phyloP scores from a whole-genome alignment of 1,140 invertebrate genomes.

The Drosophila malerkotliana region DNA sequence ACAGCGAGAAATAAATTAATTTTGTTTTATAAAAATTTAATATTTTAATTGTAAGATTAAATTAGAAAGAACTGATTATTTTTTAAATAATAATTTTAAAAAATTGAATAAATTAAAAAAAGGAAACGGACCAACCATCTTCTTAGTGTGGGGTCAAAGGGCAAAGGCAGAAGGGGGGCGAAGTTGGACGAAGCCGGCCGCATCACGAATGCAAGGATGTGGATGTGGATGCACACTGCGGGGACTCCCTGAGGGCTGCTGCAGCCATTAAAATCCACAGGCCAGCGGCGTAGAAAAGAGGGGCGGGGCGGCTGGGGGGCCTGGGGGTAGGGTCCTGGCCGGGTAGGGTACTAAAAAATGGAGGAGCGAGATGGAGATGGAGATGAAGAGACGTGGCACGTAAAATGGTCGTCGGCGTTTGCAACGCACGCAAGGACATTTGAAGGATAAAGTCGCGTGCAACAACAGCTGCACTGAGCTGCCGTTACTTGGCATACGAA shows the following conservation, averaged over 20 bases:
- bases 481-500: constrained; percentile 80
- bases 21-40: background rate
- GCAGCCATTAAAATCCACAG: constrained; percentile 79
- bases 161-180: background rate
- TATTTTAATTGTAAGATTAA: background rate
- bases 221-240: constrained; percentile 46
- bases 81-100: background rate
- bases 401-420: constrained; percentile 66
- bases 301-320: background rate
- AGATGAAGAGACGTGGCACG: constrained; percentile 33
- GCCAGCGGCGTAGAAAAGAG: constrained; percentile 24
- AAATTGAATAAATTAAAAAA: background rate
- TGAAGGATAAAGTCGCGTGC: constrained; percentile 82
- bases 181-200: constrained; percentile 42
- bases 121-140: background rate
- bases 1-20: background rate
- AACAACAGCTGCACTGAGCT: constrained; percentile 67
- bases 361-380: background rate
- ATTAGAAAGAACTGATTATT: no score
- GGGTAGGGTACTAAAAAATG: constrained; percentile 6
- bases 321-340: background rate
- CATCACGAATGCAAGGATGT: constrained; percentile 76
- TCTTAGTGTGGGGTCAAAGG: background rate
- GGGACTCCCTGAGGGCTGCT: constrained; percentile 76
- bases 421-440: constrained; percentile 82